phyloP scores from a whole-genome alignment of 30 jellyfish, hydroid and myxozoan genomes.

The Catostylus mosaicus region DNA sequence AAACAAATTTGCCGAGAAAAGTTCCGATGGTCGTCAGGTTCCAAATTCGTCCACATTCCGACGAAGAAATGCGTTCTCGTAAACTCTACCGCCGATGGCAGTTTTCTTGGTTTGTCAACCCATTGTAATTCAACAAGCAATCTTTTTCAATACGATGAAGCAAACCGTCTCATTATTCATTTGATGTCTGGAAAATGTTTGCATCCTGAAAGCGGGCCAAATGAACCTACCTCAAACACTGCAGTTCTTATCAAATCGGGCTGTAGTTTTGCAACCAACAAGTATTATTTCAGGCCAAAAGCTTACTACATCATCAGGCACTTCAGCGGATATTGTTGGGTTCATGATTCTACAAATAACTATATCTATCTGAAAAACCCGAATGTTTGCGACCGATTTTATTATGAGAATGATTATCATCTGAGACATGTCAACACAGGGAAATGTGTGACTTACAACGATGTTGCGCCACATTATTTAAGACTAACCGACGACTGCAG shows the following conservation, averaged over 20 bases:
- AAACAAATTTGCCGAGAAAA: conserved; percentile 24
- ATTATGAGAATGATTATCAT: not conserved
- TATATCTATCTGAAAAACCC: conserved; percentile 9
- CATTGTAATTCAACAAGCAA: too few species aligned
- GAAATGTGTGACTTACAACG: conserved; percentile 13
- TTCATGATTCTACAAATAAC: not conserved
- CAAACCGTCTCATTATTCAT: conserved; percentile 5
- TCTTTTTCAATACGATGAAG: conserved; percentile 30
- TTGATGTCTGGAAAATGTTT: conserved; percentile 22
- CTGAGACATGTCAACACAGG: conserved; percentile 34
- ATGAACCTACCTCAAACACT: not conserved
- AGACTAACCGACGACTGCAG: conserved; percentile 30
- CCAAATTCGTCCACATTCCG: conserved; percentile 44
- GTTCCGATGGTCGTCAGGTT: conserved; percentile 35
- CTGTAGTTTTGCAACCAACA: not conserved
- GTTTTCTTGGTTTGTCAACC: conserved; percentile 17
- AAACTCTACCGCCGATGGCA: conserved; percentile 10
- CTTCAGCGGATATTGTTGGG: conserved; percentile 33
- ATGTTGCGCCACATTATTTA: not conserved
- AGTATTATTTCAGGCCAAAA: conserved; percentile 21
- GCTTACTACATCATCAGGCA: conserved; percentile 37
- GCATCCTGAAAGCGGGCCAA: conserved; percentile 1
- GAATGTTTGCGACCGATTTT: conserved; percentile 42
- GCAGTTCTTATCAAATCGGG: conserved; percentile 2
- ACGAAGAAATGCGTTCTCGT: conserved; percentile 31